Evolutionary conservation across 2,888 invertebrate genomes (phyloP).

Genomic region (Vannuccia rotundouncinata): DNA sequence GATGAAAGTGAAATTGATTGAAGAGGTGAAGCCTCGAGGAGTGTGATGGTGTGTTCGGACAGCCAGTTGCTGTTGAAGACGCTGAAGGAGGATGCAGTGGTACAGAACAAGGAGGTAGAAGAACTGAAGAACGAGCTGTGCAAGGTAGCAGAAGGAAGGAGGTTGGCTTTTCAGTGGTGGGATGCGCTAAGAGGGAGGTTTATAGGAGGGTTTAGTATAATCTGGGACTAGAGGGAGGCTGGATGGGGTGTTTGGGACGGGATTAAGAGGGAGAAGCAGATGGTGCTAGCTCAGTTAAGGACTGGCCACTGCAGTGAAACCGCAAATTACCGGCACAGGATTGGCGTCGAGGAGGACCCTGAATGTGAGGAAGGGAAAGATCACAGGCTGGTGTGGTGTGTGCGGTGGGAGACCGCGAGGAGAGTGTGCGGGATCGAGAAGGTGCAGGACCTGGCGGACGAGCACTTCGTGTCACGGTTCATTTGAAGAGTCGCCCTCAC

Average conservation of each 20-base stretch:
- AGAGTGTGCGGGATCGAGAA: neutral
- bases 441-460: neutral
- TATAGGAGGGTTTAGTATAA: neutral
- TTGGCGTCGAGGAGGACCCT: neutral
- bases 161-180: neutral
- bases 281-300: neutral
- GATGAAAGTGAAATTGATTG: neutral
- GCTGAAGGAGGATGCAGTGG: neutral
- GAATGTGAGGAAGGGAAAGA: neutral
- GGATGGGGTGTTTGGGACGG: neutral
- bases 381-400: neutral
- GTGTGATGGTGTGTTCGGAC: neutral
- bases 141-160: neutral
- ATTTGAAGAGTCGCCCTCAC: neutral
- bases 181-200: neutral
- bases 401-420: neutral
- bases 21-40: neutral
- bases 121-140: neutral
- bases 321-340: neutral
- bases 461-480: neutral
- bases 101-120: neutral
- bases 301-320: neutral
- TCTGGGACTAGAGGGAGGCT: neutral
- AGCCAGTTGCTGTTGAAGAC: neutral
- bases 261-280: neutral